Conservation (phyloP, 2,888 invertebrate genomes). For the Malthinus seriepunctatus region DNA sequence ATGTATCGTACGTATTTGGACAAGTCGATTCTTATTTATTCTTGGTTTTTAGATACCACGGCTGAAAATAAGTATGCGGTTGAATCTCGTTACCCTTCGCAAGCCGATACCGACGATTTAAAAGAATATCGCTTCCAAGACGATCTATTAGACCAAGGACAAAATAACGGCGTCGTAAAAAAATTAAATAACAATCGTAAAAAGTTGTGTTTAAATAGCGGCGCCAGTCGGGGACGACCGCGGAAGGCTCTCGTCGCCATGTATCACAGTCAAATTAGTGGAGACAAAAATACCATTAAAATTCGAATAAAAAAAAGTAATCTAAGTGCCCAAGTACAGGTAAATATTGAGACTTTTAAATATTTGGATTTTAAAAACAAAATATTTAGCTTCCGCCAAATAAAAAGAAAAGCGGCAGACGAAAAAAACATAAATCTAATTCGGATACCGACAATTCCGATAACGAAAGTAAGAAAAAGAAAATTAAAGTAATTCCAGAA, state of each 20-base stretch:
- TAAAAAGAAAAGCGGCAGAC: constrained; percentile 51
- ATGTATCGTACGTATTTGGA: too few species aligned
- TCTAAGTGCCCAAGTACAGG: constrained; percentile 46
- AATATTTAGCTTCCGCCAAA: constrained; percentile 46
- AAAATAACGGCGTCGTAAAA: constrained; percentile 41
- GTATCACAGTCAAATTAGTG: constrained; percentile 65
- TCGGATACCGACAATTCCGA: constrained; percentile 59
- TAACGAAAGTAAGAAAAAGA: constrained; percentile 55
- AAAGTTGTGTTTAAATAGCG: constrained; percentile 39
- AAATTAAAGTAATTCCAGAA: constrained; percentile 28
- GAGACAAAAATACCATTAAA: constrained; percentile 70
- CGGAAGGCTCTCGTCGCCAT: constrained; percentile 57
- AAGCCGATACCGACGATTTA: not conserved
- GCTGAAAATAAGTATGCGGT: constrained; percentile 11
- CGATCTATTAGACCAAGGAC: not conserved
- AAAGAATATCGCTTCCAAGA: not conserved
- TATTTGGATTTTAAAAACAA: not conserved
- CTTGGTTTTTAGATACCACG: constrained; percentile 16
- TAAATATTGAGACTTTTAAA: constrained; percentile 17
- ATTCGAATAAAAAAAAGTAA: constrained; percentile 70
- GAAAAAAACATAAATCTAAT: constrained; percentile 52
- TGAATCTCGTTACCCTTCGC: constrained; percentile 16
- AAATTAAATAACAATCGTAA: constrained; percentile 35
- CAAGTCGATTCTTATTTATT: not conserved
- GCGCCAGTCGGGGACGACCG: constrained; percentile 51